Conservation (phyloP, 2,888 invertebrate species). For the Mycalesis mineus region DNA sequence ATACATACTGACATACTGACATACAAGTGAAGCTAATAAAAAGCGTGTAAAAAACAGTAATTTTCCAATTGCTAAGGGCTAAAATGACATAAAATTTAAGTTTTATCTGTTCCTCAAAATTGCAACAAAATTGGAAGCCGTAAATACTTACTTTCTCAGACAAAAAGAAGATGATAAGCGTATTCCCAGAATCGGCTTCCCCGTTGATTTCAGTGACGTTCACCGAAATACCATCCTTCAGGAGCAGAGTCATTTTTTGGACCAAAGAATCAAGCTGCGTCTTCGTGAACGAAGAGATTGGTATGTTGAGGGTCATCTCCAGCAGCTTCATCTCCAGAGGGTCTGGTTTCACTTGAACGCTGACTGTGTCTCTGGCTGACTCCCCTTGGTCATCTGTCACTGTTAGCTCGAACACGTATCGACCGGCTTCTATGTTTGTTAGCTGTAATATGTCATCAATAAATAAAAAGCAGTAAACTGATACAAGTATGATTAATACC, state of each 20-base stretch:
- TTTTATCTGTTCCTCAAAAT: no score
- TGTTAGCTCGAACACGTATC: conserved; percentile 92
- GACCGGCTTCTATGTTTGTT: conserved; percentile 90
- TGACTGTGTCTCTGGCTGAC: conserved; percentile 88
- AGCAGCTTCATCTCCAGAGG: conserved; percentile 85
- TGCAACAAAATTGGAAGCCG: no score
- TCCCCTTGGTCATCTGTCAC: conserved; percentile 94
- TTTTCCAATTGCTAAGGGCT: no score
- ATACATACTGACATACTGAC: no score
- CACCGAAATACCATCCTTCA: conserved; percentile 84
- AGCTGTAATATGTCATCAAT: conserved; percentile 64
- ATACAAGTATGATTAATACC: no score
- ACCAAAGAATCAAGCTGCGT: conserved; percentile 85
- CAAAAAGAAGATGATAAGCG: conserved; percentile 83
- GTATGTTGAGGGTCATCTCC: conserved; percentile 88
- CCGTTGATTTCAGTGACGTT: conserved; percentile 77
- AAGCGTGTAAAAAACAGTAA: no score
- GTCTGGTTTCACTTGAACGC: conserved; percentile 88
- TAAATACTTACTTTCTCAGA: conserved; percentile 70
- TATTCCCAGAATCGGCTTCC: conserved; percentile 80
- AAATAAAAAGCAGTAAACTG: background rate
- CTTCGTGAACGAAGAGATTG: conserved; percentile 76
- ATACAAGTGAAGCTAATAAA: no score
- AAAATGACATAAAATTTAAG: no score
- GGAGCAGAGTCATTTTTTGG: conserved; percentile 87